Evolutionary conservation across 2,113 vertebrate species (phyloP).

Genomic region (Narcine bancroftii): DNA sequence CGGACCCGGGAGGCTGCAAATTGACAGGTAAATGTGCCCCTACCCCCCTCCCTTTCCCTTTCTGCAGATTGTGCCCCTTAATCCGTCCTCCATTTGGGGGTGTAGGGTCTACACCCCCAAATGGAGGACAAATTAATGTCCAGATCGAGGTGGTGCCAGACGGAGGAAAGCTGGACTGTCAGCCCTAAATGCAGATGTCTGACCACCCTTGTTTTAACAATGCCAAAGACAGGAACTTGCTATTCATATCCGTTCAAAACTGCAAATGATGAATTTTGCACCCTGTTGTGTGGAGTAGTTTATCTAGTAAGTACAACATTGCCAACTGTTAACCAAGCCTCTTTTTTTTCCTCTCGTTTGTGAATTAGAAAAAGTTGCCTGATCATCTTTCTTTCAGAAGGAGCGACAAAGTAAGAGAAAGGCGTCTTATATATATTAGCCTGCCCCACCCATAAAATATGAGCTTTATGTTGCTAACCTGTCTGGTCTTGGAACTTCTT

Average conservation of each 20-base stretch:
- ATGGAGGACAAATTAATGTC: too few species aligned
- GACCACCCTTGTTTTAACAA: too few species aligned
- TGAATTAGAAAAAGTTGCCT: not conserved
- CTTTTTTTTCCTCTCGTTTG: too few species aligned
- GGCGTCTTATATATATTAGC: not conserved
- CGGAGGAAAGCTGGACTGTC: too few species aligned
- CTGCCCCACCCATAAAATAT: not conserved
- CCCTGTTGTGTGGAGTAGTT: not conserved
- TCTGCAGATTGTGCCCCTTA: too few species aligned
- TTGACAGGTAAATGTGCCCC: too few species aligned
- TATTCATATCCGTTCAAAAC: not conserved
- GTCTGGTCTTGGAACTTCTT: not conserved
- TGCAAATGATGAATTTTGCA: not conserved
- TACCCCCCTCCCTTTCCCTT: too few species aligned
- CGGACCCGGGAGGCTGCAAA: too few species aligned
- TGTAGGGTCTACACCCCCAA: too few species aligned
- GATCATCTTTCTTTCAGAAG: not conserved
- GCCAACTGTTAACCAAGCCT: not conserved
- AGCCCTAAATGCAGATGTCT: too few species aligned
- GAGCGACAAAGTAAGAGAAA: constrained; percentile 2
- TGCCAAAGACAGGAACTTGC: not conserved
- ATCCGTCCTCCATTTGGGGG: too few species aligned
- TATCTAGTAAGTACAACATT: not conserved
- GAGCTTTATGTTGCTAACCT: constrained; percentile 2
- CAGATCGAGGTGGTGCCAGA: too few species aligned